A percentile compares a stretch with the other conserved stretches of the same genome.
phyloP scores from a whole-genome alignment of 1,140 invertebrate genomes.

The Trichonephila clavipes region DNA sequence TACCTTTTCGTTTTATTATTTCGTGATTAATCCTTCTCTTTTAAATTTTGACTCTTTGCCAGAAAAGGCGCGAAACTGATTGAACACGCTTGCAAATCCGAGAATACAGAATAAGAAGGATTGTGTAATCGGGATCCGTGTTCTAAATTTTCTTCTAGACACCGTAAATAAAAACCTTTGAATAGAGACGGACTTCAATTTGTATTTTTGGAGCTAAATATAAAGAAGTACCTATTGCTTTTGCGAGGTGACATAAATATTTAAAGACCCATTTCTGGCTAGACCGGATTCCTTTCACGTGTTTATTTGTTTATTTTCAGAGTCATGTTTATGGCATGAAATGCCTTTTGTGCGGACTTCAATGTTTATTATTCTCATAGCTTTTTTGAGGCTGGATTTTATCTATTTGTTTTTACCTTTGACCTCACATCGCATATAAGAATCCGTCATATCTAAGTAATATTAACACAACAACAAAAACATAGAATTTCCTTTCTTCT shows the following conservation, averaged over 20 bases:
- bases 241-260: background rate
- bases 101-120: background rate
- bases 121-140: background rate
- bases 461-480: background rate
- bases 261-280: background rate
- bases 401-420: background rate
- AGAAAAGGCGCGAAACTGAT: background rate
- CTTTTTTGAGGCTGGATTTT: background rate
- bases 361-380: background rate
- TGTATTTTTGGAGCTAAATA: background rate
- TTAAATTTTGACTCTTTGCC: background rate
- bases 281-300: background rate
- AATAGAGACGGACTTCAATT: background rate
- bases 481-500: background rate
- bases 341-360: background rate
- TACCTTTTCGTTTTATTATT: too few species aligned
- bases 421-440: background rate
- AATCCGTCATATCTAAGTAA: background rate
- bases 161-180: background rate
- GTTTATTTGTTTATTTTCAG: constrained; percentile 3
- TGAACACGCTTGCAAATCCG: background rate
- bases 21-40: too few species aligned
- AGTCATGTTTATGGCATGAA: background rate
- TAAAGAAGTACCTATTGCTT: background rate
- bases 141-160: background rate